Conservation (phyloP, 1,140 invertebrate species). For the Mizuhopecten yessoensis region DNA sequence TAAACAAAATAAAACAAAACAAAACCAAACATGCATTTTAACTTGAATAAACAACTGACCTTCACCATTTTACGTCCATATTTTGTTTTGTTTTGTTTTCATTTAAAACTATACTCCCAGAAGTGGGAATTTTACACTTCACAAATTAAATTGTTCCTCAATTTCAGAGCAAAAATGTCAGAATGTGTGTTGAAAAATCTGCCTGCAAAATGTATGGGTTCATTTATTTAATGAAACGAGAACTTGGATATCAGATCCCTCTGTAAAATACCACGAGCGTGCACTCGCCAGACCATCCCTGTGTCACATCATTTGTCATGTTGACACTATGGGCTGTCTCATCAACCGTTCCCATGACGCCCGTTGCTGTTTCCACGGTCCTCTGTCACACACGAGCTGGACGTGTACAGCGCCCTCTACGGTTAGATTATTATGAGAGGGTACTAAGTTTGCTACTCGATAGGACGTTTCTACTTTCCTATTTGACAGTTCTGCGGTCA, state of each 20-base stretch:
- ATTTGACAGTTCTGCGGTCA: too few relatives aligned
- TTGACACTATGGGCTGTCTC: background rate
- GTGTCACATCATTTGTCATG: background rate
- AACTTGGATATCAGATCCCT: constrained; percentile 16
- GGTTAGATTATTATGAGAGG: background rate
- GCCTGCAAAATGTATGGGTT: background rate
- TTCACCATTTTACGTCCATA: too few relatives aligned
- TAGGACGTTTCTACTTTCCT: too few relatives aligned
- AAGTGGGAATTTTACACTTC: too few relatives aligned
- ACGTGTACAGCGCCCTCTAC: background rate
- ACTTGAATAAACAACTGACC: too few relatives aligned
- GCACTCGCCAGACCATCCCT: background rate
- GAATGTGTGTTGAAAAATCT: background rate
- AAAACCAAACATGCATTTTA: too few relatives aligned
- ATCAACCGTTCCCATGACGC: background rate
- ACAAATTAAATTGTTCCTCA: too few relatives aligned
- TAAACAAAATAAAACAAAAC: too few relatives aligned
- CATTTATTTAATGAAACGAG: constrained; percentile 27
- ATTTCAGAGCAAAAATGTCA: background rate
- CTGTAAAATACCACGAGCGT: constrained; percentile 1
- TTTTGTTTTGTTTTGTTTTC: too few relatives aligned
- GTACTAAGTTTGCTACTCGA: too few relatives aligned
- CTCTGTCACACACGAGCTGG: background rate
- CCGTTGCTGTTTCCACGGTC: background rate
- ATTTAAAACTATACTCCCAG: too few relatives aligned